These are phyloP conservation scores for western clawed frog (Xenopus tropicalis) DNA, from an alignment of 2,113 vertebrate genomes.

Conservation along the genomic window UCB_Xtro_10.0 CM004450.2:2239001-2239500, in stretches of 20 bases:
- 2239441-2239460: too few relatives aligned
- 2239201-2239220: conserved; percentile 14
- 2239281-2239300: conserved; percentile 38
- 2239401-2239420: too few relatives aligned
- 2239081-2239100: neutral
- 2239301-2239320: conserved; percentile 27
- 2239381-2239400: neutral
- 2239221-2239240: conserved; percentile 24
- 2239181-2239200: too few relatives aligned
- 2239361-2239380: neutral
- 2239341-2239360: neutral
- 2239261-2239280: conserved; percentile 24
- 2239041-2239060: conserved; percentile 4
- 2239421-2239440: too few relatives aligned
- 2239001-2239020: conserved; percentile 39
- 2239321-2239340: neutral
- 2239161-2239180: too few relatives aligned
- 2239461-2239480: too few relatives aligned
- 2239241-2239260: conserved; percentile 18
- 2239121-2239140: neutral
- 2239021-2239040: conserved; percentile 42
- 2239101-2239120: neutral
- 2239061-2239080: neutral
- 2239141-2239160: too few relatives aligned
- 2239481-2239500: too few relatives aligned